These are phyloP conservation scores for Xestia ashworthii DNA, from an alignment of 2,888 invertebrate species.

Conservation along the genomic window DNA sequence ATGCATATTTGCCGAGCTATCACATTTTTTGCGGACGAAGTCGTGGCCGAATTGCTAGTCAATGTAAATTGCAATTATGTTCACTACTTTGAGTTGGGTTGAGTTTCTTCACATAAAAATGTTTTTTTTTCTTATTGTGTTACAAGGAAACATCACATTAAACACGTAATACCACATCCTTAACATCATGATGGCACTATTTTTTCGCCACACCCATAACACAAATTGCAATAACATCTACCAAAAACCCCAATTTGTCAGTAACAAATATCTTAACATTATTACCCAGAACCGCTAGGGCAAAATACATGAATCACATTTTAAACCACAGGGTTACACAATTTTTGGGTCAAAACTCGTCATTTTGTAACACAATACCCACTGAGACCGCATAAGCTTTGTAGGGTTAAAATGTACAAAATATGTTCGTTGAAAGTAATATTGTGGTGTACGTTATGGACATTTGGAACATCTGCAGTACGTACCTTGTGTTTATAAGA, in stretches of 20 bases:
- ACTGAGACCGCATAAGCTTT: conserved; percentile 56
- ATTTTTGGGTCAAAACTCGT: conserved; percentile 65
- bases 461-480: conserved; percentile 29
- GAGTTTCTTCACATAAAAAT: too few species aligned
- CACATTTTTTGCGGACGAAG: too few species aligned
- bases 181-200: conserved; percentile 29
- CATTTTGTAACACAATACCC: conserved; percentile 65
- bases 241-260: conserved; percentile 45
- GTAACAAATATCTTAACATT: conserved; percentile 51
- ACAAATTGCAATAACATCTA: conserved; percentile 24
- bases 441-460: conserved; percentile 54
- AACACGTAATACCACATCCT: conserved; percentile 13
- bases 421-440: conserved; percentile 55
- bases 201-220: conserved; percentile 29
- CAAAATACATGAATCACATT: conserved; percentile 62
- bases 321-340: conserved; percentile 62
- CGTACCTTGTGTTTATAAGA: conserved; percentile 24
- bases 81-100: too few species aligned
- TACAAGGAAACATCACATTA: neutral
- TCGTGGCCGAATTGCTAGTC: too few species aligned
- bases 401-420: conserved; percentile 62
- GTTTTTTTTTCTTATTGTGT: neutral
- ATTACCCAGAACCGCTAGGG: conserved; percentile 57
- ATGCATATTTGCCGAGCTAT: too few species aligned
- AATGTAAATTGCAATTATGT: too few species aligned